Evolutionary conservation across 2,113 vertebrate genomes (phyloP).

Genomic region (Gorsachius goisagi): DNA sequence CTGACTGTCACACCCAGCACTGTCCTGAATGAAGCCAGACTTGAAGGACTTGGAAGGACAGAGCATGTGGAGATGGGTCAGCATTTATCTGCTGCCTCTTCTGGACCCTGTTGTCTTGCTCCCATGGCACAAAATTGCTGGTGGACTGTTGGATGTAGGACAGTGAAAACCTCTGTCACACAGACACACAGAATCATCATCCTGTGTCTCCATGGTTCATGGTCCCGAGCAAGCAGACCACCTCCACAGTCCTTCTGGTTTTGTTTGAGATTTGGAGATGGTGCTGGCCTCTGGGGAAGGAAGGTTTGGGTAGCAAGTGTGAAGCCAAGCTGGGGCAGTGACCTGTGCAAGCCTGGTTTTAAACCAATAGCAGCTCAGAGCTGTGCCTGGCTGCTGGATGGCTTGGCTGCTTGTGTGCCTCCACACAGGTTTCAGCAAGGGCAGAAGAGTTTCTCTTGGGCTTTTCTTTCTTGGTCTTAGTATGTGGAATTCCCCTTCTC

Average conservation of each 20-base stretch:
- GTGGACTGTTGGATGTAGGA: background rate
- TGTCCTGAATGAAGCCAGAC: background rate
- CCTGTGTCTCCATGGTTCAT: background rate
- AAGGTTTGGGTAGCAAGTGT: background rate
- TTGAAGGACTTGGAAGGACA: background rate
- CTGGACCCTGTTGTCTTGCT: background rate
- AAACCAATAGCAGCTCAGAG: background rate
- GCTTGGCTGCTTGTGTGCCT: background rate
- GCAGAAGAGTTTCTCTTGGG: background rate
- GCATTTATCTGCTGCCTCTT: background rate
- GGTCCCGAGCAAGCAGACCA: background rate
- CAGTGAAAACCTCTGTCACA: background rate
- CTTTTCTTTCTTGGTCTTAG: background rate
- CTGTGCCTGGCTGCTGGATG: background rate
- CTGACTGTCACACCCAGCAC: background rate
- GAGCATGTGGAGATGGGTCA: background rate
- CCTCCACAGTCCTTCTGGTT: background rate
- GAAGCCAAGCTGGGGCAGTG: background rate
- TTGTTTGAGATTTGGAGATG: background rate
- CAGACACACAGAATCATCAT: too few species aligned
- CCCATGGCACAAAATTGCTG: background rate
- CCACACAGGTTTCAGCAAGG: background rate
- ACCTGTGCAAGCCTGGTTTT: background rate
- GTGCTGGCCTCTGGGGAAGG: background rate
- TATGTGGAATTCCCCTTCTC: accelerated